Conservation (phyloP, 2,113 vertebrate genomes). For the Cairina moschata region DNA sequence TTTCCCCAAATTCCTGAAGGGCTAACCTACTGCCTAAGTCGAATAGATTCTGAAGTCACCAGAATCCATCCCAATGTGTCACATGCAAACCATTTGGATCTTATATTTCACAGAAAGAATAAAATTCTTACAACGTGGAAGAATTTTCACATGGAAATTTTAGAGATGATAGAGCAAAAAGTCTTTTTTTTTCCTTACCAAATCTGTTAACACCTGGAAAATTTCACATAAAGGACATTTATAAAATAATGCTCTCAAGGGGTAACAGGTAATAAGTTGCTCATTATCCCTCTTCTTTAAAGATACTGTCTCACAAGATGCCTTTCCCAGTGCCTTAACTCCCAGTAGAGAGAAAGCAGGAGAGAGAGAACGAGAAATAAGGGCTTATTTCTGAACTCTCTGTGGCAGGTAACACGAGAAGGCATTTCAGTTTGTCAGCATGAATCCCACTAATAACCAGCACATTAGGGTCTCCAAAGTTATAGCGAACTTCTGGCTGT, state of each 20-base stretch:
- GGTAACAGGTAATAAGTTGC: background rate
- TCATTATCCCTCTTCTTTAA: conserved; percentile 14
- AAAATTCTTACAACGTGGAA: background rate
- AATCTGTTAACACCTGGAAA: background rate
- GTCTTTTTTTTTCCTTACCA: background rate
- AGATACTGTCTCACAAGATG: background rate
- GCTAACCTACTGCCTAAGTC: background rate
- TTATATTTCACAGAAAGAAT: background rate
- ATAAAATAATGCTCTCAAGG: background rate
- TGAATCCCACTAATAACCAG: background rate
- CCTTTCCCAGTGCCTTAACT: background rate
- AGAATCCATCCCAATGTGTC: background rate
- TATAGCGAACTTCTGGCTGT: background rate
- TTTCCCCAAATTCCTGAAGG: background rate
- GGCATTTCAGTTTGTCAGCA: background rate
- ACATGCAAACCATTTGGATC: background rate
- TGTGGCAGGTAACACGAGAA: background rate
- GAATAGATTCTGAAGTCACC: background rate
- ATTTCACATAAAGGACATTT: background rate
- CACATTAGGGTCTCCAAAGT: background rate
- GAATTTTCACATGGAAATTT: background rate
- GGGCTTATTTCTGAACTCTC: background rate
- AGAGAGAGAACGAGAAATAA: fast-evolving
- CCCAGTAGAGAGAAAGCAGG: background rate
- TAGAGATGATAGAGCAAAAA: background rate